Base-by-base conservation (phyloP, 2,797 vertebrate species). In the Phrynocephalus guinanensis region DNA sequence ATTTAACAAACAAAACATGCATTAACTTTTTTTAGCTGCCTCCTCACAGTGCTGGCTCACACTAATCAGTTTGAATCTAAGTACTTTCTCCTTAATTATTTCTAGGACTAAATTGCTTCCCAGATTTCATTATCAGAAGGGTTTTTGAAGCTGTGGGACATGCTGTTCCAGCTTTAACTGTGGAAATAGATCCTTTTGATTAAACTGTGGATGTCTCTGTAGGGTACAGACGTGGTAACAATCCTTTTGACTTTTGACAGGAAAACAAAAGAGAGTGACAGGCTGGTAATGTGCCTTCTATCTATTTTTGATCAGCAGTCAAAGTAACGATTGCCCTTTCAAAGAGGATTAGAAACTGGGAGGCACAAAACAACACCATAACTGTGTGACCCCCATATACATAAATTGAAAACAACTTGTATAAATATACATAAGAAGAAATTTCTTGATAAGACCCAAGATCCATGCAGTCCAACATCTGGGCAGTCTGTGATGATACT, bases 261-360 rank as follows among this genome's bases (percentile, higher is more conserved):
- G 0, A 26, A 86, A 90, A 78, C 66, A 66, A 92, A 93, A 83
- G 82, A 15, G 6, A 85, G 86, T 79, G 90, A 87, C 87, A 88
- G n/a, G 79, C 91, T 86, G 87, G 88, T 77, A 89, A 75, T 78
- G 91, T 79, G 90, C 90, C 85, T 82, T 86, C 86, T 91, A 86
- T 90, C 86, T 88, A 88, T 91, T 91, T 94, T 87, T 94, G 93
- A 89, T 92, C 85, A 82, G 60, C 84, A 88, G 91, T 87, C 91
- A 93, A 63, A 82, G 3, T 20, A 22, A 44, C 90, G 93, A 92
- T 90, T 88, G 72, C 70, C 56, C 91, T 92, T 93, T 90, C 89
- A 89, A 88, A 92, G 91, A 91, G 89, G 87, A 66, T 92, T 90
- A 90, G 91, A 77, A 90, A 87, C 68, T 91, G 92, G 91, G 90